Evolutionary conservation across 1,140 invertebrate genomes (phyloP).

Genomic region (Dinoponera quadriceps): DNA sequence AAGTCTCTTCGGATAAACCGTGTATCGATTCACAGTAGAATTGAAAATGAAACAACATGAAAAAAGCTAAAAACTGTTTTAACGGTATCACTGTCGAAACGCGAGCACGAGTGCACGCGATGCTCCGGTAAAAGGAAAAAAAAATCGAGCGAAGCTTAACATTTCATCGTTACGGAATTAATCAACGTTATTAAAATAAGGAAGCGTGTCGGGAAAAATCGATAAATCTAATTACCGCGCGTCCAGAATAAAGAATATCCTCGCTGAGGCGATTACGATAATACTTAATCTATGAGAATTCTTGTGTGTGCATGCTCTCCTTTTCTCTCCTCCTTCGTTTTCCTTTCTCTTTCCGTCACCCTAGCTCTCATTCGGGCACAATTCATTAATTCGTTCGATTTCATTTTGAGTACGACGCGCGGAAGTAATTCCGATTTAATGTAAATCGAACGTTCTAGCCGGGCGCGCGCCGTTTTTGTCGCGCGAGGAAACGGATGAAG

Average conservation of each 20-base stretch:
- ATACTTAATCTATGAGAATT: conserved; percentile 44
- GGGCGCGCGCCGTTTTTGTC: conserved; percentile 21
- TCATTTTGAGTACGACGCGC: conserved; percentile 39
- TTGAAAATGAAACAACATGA: conserved; percentile 32
- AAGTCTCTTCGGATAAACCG: conserved; percentile 29
- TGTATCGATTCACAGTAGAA: not conserved
- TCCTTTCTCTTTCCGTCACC: not conserved
- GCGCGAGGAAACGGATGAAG: conserved; percentile 50
- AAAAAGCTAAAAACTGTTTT: conserved; percentile 12
- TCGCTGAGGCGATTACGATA: conserved; percentile 23
- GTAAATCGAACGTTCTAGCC: conserved; percentile 53
- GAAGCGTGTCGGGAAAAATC: conserved; percentile 15
- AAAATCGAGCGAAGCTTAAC: not conserved
- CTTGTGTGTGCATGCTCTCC: not conserved
- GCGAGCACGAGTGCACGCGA: not conserved
- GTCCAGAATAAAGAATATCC: conserved; percentile 35
- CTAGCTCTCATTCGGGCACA: not conserved
- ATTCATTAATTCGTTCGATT: conserved; percentile 61
- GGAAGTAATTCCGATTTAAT: conserved; percentile 57
- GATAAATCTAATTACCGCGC: conserved; percentile 54
- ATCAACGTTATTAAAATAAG: conserved; percentile 33
- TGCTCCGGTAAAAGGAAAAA: not conserved
- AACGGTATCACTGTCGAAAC: conserved; percentile 8
- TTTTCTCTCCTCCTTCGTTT: not conserved
- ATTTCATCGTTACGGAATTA: conserved; percentile 42